These are phyloP conservation scores for Meiosimyza decipiens DNA, from an alignment of 2,888 invertebrate species.

Conservation along the genomic window DNA sequence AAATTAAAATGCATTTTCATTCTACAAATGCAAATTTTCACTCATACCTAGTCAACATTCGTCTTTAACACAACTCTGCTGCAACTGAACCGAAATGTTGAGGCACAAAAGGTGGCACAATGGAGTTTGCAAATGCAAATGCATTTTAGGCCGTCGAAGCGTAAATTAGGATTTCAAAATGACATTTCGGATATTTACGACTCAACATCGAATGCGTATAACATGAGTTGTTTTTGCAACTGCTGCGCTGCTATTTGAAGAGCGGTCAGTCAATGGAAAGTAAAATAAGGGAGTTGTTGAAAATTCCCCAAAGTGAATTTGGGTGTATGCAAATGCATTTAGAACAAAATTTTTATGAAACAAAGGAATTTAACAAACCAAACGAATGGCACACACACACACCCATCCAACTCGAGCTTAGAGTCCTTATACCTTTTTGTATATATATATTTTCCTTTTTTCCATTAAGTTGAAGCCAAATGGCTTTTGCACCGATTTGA, in stretches of 20 bases:
- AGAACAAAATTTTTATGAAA: constrained; percentile 8
- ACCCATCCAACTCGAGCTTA: too few relatives aligned
- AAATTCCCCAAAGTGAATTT: not conserved
- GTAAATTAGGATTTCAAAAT: constrained; percentile 68
- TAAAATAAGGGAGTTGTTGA: not conserved
- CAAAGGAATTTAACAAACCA: not conserved
- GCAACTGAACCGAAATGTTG: not conserved
- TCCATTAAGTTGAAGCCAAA: too few relatives aligned
- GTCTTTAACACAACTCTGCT: not conserved
- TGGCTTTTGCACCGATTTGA: too few relatives aligned
- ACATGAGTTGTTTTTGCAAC: not conserved
- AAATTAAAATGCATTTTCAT: not conserved
- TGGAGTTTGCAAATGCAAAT: constrained; percentile 44
- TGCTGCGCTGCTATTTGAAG: not conserved
- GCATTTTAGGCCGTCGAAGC: constrained; percentile 65
- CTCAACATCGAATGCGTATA: constrained; percentile 47
- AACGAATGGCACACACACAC: not conserved
- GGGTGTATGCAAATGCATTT: constrained; percentile 24
- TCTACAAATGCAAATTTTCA: constrained; percentile 35
- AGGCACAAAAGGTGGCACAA: constrained; percentile 1
- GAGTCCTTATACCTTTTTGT: too few relatives aligned
- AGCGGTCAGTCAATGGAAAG: not conserved
- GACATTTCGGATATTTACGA: constrained; percentile 67
- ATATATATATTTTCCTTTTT: too few relatives aligned
- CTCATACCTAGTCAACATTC: constrained; percentile 12